Conservation (phyloP, 2,797 vertebrate genomes). For the Luscinia luscinia region DNA sequence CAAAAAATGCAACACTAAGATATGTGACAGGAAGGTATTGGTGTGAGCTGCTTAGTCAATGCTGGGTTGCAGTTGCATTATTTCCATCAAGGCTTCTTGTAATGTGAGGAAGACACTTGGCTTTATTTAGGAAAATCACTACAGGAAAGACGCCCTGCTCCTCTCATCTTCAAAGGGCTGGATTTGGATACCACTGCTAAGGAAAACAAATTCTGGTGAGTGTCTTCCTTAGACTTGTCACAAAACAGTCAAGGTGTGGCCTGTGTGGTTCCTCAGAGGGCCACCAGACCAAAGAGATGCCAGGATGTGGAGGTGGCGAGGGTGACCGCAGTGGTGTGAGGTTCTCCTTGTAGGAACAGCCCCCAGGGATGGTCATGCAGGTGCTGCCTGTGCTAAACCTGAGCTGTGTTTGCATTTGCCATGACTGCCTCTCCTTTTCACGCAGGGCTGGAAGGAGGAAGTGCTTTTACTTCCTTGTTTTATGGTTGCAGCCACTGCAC, state of each 20-base stretch:
- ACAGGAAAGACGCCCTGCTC: neutral
- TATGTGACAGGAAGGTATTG: neutral
- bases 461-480: neutral
- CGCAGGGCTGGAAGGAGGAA: neutral
- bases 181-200: slow-evolving; percentile 11
- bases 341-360: neutral
- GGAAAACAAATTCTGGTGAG: neutral
- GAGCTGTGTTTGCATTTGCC: neutral
- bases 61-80: neutral
- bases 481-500: neutral
- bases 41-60: neutral
- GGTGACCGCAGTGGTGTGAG: neutral
- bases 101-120: neutral
- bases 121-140: slow-evolving; percentile 24
- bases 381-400: neutral
- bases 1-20: neutral
- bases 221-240: neutral
- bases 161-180: slow-evolving; percentile 46
- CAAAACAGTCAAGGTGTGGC: neutral
- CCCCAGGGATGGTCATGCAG: neutral
- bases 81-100: neutral
- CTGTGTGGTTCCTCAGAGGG: neutral
- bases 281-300: neutral
- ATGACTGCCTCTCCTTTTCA: neutral
- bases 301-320: neutral